Evolutionary conservation across 2,888 invertebrate species (phyloP).

Genomic region (Harpalus rubripes): DNA sequence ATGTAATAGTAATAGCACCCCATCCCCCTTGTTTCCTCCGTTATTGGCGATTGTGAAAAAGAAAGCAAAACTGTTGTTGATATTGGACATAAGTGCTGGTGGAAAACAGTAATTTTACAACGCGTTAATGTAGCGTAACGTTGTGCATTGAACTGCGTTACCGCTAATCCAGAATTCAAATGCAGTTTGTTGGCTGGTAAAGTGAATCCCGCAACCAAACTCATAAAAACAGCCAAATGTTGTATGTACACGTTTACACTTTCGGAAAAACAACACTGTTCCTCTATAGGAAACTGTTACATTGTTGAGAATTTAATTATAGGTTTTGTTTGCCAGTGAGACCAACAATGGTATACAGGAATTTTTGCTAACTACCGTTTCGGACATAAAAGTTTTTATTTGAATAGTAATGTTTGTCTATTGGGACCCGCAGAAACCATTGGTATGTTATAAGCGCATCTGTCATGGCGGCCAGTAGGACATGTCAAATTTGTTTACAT

Average conservation of each 20-base stretch:
- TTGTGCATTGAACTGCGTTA: slow-evolving; percentile 49
- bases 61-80: background rate
- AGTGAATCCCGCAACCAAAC: slow-evolving; percentile 46
- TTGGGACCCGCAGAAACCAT: too few species aligned
- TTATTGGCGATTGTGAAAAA: background rate
- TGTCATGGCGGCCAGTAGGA: too few species aligned
- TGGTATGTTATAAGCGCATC: too few species aligned
- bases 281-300: background rate
- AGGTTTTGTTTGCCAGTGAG: background rate
- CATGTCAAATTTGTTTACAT: too few species aligned
- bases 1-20: too few species aligned
- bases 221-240: slow-evolving; percentile 42
- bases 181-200: slow-evolving; percentile 50
- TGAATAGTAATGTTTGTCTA: too few species aligned
- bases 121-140: slow-evolving; percentile 35
- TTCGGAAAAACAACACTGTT: slow-evolving; percentile 8
- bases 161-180: slow-evolving; percentile 52
- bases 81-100: slow-evolving; percentile 23
- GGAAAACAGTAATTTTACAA: slow-evolving; percentile 16
- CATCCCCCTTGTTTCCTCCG: slow-evolving; percentile 11
- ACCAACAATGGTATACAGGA: background rate
- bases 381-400: too few species aligned
- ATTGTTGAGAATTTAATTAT: background rate
- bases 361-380: too few species aligned
- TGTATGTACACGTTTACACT: slow-evolving; percentile 1